Base-by-base conservation (phyloP, 2,113 vertebrate species). In the Saimiri boliviensis region DNA sequence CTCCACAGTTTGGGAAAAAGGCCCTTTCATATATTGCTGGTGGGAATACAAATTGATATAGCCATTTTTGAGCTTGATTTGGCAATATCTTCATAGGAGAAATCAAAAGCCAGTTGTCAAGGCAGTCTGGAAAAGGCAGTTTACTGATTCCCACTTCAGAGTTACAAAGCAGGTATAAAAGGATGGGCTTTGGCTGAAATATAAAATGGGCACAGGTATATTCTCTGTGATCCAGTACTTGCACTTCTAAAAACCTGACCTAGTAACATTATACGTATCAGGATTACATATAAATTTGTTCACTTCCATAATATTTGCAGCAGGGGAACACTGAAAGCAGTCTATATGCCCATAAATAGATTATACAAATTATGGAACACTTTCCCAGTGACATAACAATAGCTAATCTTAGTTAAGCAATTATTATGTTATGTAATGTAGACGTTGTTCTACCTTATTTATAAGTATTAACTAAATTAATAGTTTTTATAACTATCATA, bases 361-460 rank as follows among this genome's bases (percentile, higher is more conserved):
- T 87, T 30, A 81, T 32, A 56, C 37, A 92, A 87, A 88, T 71
- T 82, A 81, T 42, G 45, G 25, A 52, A 71, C 12, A 30, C 14
- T 45, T 95, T 84, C 80, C n/a, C 56, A 81, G 56, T 71, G 70
- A 52, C 68, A 70, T 63, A 94, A 80, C 42, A 91, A 84, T 60
- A 70, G 27, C 47, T 84, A 66, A 94, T 85, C 82, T 95, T 88
- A 73, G 58, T 89, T 79, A 86, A 96, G 80, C 73, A 95, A 91
- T 94, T 83, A 83, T 20, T n/a, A 56, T 10, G 3, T 85, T 63
- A 63, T 6, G 27, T 63, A 32, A 63, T 23, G 49, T 71, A 94
- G 23, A 60, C 35, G 71, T 93, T 63, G 1, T 71, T 85, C 32
- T 56, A 71, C 45, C 32, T 91, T 89, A 88, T 70, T 83, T 95